These are phyloP conservation scores for Dendroctonus valens DNA, from an alignment of 1,140 invertebrate genomes.

Conservation along the genomic window DNA sequence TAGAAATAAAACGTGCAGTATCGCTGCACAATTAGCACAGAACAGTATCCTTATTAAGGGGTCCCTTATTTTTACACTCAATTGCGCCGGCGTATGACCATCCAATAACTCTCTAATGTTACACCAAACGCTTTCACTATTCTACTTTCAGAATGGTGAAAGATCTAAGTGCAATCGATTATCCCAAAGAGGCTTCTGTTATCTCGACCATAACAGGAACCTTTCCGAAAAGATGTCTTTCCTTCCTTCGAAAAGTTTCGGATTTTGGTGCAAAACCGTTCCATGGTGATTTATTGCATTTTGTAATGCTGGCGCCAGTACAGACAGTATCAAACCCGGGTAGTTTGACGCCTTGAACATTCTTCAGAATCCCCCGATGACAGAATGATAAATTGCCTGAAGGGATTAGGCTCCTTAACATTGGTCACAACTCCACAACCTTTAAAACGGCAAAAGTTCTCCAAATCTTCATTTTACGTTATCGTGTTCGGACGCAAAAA, in stretches of 20 bases:
- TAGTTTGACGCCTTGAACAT: conserved; percentile 21
- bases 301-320: conserved; percentile 18
- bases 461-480: no score
- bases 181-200: conserved; percentile 3
- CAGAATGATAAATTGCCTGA: conserved; percentile 10
- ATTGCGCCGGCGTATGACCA: no score
- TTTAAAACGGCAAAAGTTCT: no score
- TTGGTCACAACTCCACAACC: no score
- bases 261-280: no score
- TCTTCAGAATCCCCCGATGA: conserved; percentile 7
- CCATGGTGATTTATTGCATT: conserved; percentile 7
- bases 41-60: no score
- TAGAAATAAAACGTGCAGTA: no score
- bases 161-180: not conserved
- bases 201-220: not conserved
- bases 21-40: no score
- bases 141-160: not conserved
- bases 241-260: not conserved
- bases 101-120: no score
- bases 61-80: no score
- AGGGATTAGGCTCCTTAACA: no score
- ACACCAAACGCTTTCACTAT: not conserved
- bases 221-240: no score
- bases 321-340: conserved; percentile 12
- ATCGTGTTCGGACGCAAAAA: not conserved